Base-by-base conservation (phyloP, 2,888 invertebrate genomes). In the Drosophila kambysellisi region DNA sequence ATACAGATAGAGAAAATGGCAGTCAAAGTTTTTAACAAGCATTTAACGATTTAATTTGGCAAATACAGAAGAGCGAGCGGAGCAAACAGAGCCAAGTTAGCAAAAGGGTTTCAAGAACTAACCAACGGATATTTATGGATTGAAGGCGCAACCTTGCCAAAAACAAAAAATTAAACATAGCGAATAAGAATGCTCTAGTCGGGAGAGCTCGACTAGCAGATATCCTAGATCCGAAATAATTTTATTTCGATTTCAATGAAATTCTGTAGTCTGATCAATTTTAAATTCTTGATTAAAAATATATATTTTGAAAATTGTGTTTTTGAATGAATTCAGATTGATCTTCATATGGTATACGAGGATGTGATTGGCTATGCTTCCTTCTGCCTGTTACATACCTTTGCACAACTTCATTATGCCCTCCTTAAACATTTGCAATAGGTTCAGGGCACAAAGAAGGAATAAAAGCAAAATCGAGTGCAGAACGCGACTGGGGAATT, bases 21-120 rank as follows among this genome's bases (percentile, higher is more conserved):
- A 90, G 90, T 88, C 90, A 85, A 90, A 90, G 85, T 88, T 88
- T 84, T 88, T 88, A 90, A 90, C 88, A 88, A 88, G 88, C 91
- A 89, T 89, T 88, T 88, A 88, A 88, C 88, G 91, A 88, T 88
- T 88, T 88, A 88, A 88, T 88, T 88, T 88, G 91, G 71, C 87
- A 89, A 88, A 90, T 76, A 79, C 74, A 72, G 78, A 68, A 69
- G 59, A 35, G 65, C 50, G 37, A 71, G 43, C 41, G 52, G 43
- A 51, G 20, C 43, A 33, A 25, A 41, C 52, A 61, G 51, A 52
- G 52, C 7, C 43, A 39, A 69, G 69, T 71, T 87, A 75, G 77
- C 71, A 57, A 82, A 75, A 74, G 73, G 60, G 15, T 57, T 79
- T 74, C 69, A 77, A 67, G 62, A 79, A 79, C 87, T 83, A 81